phyloP scores from a whole-genome alignment of 2,797 vertebrate genomes.

The Delichon dasypus region DNA sequence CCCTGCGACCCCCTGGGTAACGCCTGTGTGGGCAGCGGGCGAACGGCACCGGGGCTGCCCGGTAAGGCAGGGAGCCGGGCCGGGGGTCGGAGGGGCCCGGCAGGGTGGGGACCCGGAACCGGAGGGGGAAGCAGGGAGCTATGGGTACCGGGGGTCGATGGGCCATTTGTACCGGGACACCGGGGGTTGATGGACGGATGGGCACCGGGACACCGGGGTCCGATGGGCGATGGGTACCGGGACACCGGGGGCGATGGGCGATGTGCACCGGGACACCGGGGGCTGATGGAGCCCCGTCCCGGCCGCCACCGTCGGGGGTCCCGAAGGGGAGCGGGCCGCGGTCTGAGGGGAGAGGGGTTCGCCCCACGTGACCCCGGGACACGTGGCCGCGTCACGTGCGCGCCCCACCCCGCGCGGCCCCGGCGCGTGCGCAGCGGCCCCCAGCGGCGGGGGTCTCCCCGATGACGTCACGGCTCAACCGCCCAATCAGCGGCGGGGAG shows the following conservation, averaged over 20 bases:
- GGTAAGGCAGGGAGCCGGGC: not conserved
- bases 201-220: too few relatives aligned
- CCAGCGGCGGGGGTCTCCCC: not conserved
- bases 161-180: too few relatives aligned
- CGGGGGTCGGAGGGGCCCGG: rapidly evolving
- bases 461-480: not conserved
- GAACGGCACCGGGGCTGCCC: not conserved
- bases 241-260: too few relatives aligned
- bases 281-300: not conserved
- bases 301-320: rapidly evolving
- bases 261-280: too few relatives aligned
- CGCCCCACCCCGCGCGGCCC: not conserved
- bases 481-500: not conserved
- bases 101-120: too few relatives aligned
- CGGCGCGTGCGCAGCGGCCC: not conserved
- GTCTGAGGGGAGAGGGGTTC: rapidly evolving
- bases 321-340: rapidly evolving
- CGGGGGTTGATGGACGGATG: not conserved
- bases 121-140: too few relatives aligned
- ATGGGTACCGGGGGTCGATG: not conserved
- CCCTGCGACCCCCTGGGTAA: too few relatives aligned
- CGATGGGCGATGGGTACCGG: not conserved
- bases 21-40: not conserved
- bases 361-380: not conserved
- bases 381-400: not conserved